Base-by-base conservation (phyloP, 2,888 invertebrate genomes). In the Zaprionus bogoriensis region DNA sequence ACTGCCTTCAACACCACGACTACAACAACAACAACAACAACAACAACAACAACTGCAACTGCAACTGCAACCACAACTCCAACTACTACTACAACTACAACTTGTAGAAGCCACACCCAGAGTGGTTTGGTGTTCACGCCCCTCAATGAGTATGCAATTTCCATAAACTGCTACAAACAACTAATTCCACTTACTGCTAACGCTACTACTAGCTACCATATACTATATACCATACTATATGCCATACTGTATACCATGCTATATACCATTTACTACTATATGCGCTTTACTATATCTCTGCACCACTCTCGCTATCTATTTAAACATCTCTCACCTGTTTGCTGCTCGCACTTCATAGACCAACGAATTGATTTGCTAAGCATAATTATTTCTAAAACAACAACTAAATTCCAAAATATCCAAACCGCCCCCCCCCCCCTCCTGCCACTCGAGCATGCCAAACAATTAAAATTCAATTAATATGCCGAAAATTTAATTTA, bases 51-150 rank as follows among this genome's bases (percentile, higher is more conserved):
- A 41, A 76, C 63, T 50, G 62, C 66, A 53, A 71, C 45, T 41
- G 48, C 60, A 52, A 71, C 55, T 60, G 54, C 63, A 65, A 67
- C 69, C 46, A 46, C 47, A 54, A 66, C 61, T 61, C 55, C 55
- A 68, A 71, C 65, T 57, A 74, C 61, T 36, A 66, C 59, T 52
- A 72, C 73, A 64, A 75, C 74, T 60, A 64, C 78, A 54, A 69
- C 52, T 54, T 46, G 36, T 60, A 72, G 72, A 67, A 85, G 87
- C 74, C 75, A 79, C 85, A 79, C 77, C 82, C 82, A 88, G 83
- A 90, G 89, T 87, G 90, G 90, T 88, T 83, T 89, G 89, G 90
- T 89, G 76, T 88, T 90, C 74, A 87, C 89, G 77, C 89, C 89
- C 86, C 90, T 90, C 78, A 90, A 90, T 89, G 89, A 90, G 89